Base-by-base conservation (phyloP, 2,888 invertebrate species). In the Patella depressa region DNA sequence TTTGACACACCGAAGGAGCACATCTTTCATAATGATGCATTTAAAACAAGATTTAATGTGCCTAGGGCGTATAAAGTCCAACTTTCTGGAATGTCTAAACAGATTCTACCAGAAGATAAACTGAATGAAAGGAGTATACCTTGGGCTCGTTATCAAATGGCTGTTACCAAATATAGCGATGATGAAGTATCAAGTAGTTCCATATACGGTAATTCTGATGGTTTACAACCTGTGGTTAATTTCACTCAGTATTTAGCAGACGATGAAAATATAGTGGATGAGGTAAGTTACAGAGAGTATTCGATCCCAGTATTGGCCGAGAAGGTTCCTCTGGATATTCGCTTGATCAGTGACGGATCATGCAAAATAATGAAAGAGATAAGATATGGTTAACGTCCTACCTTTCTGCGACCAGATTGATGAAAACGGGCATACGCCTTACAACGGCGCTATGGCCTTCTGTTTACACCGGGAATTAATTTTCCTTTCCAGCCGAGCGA, bases 81-180 rank as follows among this genome's bases (percentile, higher is more conserved):
- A 17, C 34, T 76, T 17, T 78, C 79, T 69, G 85, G 85, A 17
- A 84, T 87, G 81, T 83, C 84, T 14, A 87, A 88, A 78, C 83
- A 85, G 76, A n/a, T 86, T 73, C 74, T 86, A 1, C 82, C 85
- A 1, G 83, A 82, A 15, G 82, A 81, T 53, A 71, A 59, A n/a
- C 83, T 84, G 9, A 82, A 83, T 12, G 86, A 85, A 70, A 79
- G 83, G 19, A 82, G 83, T 1, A 78, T 83, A 4, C 78, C 84
- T 9, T 89, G 89, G 88, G 79, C 85, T 2, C 78, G 86, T 53
- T 86, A 88, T 76, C 86, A 87, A 71, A 75, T 86, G 19, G 87
- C 87, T 3, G 85, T 87, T 3, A 87, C 88, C 2, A 84, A 85
- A 45, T 78, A 83, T 73, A 85, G 86, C 65, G 87, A 88, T 29